Percentiles rank a stretch among this genome's conserved stretches.
phyloP scores from a whole-genome alignment of 35 echinoderm and acorn worm genomes.

The Patiria miniata region DNA sequence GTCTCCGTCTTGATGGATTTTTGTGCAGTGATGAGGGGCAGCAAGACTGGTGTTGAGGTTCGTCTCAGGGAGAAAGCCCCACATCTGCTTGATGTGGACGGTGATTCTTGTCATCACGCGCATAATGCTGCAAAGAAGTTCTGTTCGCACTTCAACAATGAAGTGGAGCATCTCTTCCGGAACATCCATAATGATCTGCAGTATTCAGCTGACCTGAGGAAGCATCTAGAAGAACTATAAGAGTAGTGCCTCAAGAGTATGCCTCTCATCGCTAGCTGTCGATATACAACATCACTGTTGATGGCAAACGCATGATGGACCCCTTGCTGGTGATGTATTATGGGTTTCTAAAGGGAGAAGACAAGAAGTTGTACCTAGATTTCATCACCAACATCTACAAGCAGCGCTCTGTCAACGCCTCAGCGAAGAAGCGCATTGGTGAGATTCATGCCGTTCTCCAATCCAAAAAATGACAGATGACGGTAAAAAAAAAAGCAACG shows the following conservation, averaged over 20 bases:
- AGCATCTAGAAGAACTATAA: conserved; percentile 28
- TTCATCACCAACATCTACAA: conserved; percentile 4
- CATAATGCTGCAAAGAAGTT: conserved; percentile 69
- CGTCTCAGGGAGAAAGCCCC: conserved; percentile 44
- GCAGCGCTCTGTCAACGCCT: background rate
- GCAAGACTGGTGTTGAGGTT: conserved; percentile 59
- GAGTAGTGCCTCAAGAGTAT: conserved; percentile 13
- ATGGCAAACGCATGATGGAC: conserved; percentile 27
- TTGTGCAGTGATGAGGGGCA: conserved; percentile 52
- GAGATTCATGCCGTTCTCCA: conserved; percentile 8
- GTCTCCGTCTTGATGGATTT: conserved; percentile 63
- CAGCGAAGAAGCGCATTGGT: conserved; percentile 3
- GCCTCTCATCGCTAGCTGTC: conserved; percentile 36
- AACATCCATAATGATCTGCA: conserved; percentile 48
- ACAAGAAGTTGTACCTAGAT: conserved; percentile 19
- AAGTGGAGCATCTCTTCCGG: conserved; percentile 29
- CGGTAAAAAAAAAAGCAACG: conserved; percentile 16
- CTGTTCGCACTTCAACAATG: conserved; percentile 22
- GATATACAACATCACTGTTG: conserved; percentile 31
- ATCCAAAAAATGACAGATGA: conserved; percentile 33
- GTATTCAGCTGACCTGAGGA: conserved; percentile 35
- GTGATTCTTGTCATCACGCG: conserved; percentile 74
- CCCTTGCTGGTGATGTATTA: conserved; percentile 37
- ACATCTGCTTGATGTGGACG: conserved; percentile 73
- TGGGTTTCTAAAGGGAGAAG: conserved; percentile 20